These are phyloP conservation scores for Toxotes lorentzi DNA, from an alignment of 2,797 vertebrate genomes.

Conservation along the genomic window DNA sequence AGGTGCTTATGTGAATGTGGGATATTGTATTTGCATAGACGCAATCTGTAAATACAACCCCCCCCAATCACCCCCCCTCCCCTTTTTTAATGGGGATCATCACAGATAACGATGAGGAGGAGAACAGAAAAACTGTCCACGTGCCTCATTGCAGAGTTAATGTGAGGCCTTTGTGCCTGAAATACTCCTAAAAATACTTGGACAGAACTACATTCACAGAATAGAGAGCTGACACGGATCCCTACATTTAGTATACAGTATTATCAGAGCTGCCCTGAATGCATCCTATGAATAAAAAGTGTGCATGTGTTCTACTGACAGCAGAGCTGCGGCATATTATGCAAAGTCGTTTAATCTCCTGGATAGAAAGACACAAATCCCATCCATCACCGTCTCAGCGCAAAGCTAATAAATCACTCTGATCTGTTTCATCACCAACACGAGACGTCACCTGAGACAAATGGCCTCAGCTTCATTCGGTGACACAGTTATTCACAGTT, in stretches of 20 bases:
- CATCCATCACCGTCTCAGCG: conserved; percentile 32
- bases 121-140: background rate
- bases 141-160: background rate
- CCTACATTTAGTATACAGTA: background rate
- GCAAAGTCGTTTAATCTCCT: conserved; percentile 24
- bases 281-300: conserved; percentile 36
- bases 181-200: background rate
- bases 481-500: conserved; percentile 9
- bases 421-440: background rate
- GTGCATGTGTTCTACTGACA: background rate
- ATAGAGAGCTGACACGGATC: background rate
- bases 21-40: too few relatives aligned
- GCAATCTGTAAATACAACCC: too few relatives aligned
- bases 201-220: background rate
- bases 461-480: conserved; percentile 19
- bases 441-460: conserved; percentile 19
- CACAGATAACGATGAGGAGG: too few relatives aligned
- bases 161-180: background rate
- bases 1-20: too few relatives aligned
- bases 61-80: too few relatives aligned
- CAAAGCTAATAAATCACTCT: conserved; percentile 34
- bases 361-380: conserved; percentile 8
- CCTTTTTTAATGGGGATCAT: too few relatives aligned
- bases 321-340: conserved; percentile 36
- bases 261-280: conserved; percentile 27